These are phyloP conservation scores for Nephrotoma appendiculata DNA, from an alignment of 2,888 invertebrate genomes.

Conservation along the genomic window DNA sequence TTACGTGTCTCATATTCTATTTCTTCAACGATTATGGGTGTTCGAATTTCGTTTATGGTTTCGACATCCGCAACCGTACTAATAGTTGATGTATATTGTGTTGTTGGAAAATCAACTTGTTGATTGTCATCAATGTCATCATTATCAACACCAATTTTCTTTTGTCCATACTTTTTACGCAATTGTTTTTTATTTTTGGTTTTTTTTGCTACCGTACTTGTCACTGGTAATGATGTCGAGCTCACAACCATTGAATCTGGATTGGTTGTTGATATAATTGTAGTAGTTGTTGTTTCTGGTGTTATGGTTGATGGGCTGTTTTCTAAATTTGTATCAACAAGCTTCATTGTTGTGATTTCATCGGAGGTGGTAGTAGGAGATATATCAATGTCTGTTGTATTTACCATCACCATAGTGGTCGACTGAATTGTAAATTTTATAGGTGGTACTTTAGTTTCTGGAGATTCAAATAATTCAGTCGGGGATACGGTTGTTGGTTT, in stretches of 20 bases:
- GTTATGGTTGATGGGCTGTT: neutral
- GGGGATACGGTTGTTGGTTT: neutral
- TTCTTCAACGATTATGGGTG: neutral
- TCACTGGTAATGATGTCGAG: neutral
- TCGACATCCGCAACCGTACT: neutral
- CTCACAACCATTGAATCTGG: neutral
- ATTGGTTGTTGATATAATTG: neutral
- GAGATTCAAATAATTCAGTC: neutral
- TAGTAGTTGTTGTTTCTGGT: neutral
- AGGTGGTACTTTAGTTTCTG: neutral
- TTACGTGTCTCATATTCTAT: neutral
- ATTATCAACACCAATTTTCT: neutral
- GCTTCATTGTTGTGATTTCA: neutral
- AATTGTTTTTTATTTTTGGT: neutral
- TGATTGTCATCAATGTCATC: neutral
- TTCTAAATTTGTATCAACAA: neutral
- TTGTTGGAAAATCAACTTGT: neutral
- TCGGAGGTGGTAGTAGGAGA: neutral
- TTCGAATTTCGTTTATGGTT: neutral
- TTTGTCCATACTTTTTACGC: neutral
- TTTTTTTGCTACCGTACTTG: neutral
- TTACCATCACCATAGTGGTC: neutral
- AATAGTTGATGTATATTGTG: neutral
- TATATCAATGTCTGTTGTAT: neutral
- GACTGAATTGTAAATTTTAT: neutral